These are phyloP conservation scores for Chrysodeixis includens DNA, from an alignment of 2,888 invertebrate genomes.

Conservation along the genomic window DNA sequence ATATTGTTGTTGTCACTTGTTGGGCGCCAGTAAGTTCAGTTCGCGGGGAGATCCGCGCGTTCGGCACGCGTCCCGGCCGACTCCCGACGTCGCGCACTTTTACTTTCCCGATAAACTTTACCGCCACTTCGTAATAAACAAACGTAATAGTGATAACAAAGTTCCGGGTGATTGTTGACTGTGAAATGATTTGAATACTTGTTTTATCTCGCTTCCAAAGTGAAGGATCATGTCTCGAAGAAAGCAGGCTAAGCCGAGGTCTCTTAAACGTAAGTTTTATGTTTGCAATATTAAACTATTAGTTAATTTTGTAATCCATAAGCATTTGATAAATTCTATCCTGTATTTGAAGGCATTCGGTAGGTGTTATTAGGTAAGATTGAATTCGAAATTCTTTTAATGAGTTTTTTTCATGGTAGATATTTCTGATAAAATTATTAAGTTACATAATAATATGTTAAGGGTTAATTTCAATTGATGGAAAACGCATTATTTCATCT, in stretches of 20 bases:
- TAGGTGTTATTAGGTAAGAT: too few species aligned
- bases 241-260: slow-evolving; percentile 92
- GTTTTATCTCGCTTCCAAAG: slow-evolving; percentile 42
- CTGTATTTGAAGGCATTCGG: background rate
- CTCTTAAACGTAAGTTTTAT: slow-evolving; percentile 91
- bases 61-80: slow-evolving; percentile 67
- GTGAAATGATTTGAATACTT: slow-evolving; percentile 45
- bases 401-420: too few species aligned
- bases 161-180: slow-evolving; percentile 46
- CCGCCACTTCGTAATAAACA: slow-evolving; percentile 32
- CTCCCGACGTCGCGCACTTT: slow-evolving; percentile 45
- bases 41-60: slow-evolving; percentile 82
- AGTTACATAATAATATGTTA: too few species aligned
- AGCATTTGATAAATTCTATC: background rate
- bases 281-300: background rate
- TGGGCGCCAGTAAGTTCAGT: slow-evolving; percentile 87
- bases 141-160: slow-evolving; percentile 30
- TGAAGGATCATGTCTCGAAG: slow-evolving; percentile 90
- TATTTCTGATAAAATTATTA: too few species aligned
- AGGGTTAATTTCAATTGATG: too few species aligned
- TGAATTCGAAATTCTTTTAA: too few species aligned
- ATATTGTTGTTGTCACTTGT: slow-evolving; percentile 87
- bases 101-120: slow-evolving; percentile 79
- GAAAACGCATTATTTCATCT: too few species aligned
- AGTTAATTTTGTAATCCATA: background rate